Evolutionary conservation across 2,113 vertebrate species (phyloP), one percentile per base, ranked within the genome.

Genomic region (Barbus barbus): DNA sequence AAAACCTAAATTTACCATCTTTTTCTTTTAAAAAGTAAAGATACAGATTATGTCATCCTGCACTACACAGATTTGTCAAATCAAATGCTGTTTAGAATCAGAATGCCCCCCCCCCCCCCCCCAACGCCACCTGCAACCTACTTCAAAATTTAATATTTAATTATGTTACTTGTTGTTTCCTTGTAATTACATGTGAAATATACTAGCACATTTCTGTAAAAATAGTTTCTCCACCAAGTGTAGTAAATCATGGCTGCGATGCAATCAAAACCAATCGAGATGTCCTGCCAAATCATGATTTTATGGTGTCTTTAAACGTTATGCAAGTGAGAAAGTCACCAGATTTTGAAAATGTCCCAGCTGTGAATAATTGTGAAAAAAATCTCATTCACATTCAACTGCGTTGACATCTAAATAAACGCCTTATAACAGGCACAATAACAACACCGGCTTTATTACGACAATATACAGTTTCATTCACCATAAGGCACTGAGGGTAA

Each of bases 401-500:
- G 16, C 67, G 18, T 20, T 71, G 78, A 33, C 72, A 53, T 82
- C 65, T 56, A 69, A 83, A 79, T 65, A 84, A 86, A 81, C 67
- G 69, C 83, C 48, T 18, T 3, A 20, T 26, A 5, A 79, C 28
- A 20, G 58, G 2, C n/a, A 20, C n/a, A 63, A 61, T 44, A 44
- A 78, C 53, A 58, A 44, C 77, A 65, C 3, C 0, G 18, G 74
- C 65, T 78, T 78, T 58, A 81, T 78, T 76, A 58, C 83, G 44
- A 69, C 36, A 81, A 71, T 41, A 83, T 69, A 74, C 79, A 75
- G 24, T 79, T 85, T 87, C 67, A 80, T 82, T 46, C 48, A 63
- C 86, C 83, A 85, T 85, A 79, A 85, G 86, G 83, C 83, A 80
- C 41, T 8, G 72, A 33, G 41, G 65, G 28, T 71, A 86, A 83